Percentiles rank a stretch among this genome's conserved stretches.
phyloP scores from a whole-genome alignment of 2,888 invertebrate species.

The Craniophora ligustri region DNA sequence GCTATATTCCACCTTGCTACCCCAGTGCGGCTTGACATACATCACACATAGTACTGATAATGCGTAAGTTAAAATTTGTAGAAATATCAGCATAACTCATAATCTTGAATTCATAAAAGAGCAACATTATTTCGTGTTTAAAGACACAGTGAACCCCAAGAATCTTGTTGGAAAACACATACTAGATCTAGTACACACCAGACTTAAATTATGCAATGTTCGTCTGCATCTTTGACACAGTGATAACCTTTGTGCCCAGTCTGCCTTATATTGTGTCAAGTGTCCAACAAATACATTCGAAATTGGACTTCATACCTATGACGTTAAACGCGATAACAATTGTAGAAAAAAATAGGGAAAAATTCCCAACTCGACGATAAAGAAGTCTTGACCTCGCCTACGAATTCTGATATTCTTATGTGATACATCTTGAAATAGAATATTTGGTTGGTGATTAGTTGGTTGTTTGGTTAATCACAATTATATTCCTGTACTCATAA shows the following conservation, averaged over 20 bases:
- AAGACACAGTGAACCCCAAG: conserved; percentile 4
- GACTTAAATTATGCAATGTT: conserved; percentile 51
- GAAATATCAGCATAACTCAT: too few relatives aligned
- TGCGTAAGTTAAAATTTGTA: too few relatives aligned
- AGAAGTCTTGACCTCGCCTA: conserved; percentile 13
- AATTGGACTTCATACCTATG: conserved; percentile 41
- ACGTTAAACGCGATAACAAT: conserved; percentile 23
- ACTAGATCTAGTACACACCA: conserved; percentile 20
- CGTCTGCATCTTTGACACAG: conserved; percentile 31
- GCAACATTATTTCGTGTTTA: too few relatives aligned
- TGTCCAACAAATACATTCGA: conserved; percentile 14
- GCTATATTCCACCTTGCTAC: too few relatives aligned
- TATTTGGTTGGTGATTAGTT: conserved; percentile 1
- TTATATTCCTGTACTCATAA: neutral
- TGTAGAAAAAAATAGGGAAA: conserved; percentile 25
- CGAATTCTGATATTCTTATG: conserved; percentile 7
- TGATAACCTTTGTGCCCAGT: conserved; percentile 50
- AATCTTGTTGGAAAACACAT: conserved; percentile 15
- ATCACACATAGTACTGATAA: too few relatives aligned
- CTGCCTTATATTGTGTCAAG: conserved; percentile 48
- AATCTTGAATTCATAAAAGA: too few relatives aligned
- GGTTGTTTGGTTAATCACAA: neutral
- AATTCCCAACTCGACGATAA: conserved; percentile 26
- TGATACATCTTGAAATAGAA: conserved; percentile 9
- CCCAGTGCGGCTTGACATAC: too few relatives aligned